Base-by-base conservation (phyloP, 1,140 invertebrate species). In the Drosophila busckii region DNA sequence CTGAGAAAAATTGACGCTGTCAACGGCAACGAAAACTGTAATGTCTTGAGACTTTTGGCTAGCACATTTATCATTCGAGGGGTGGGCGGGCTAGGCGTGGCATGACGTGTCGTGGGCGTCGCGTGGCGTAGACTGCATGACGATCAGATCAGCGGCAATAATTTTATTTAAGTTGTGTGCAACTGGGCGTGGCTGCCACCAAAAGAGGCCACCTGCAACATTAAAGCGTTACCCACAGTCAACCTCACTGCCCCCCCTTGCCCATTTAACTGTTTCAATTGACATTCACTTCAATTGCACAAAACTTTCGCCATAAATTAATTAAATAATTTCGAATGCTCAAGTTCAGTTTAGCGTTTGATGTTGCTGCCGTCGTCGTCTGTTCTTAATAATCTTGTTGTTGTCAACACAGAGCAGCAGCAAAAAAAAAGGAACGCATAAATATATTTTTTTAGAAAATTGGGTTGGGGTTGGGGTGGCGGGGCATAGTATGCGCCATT, bases 101-200 rank as follows among this genome's bases (percentile, higher is more conserved):
- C 17, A 16, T 25, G 23, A 48, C 10, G 8, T 16, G 31, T 48
- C 35, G 65, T 68, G 49, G 73, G 75, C 68, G 73, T 80, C 73
- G 73, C 73, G 73, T 80, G 73, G 65, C 75, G 70, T 82, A 82
- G 75, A 82, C 75, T 82, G 75, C 75, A 83, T 82, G 75, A 82
- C 75, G 69, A 67, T 73, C 48, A 38, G 42, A 10, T 17, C 17
- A 17, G 25, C 17, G n/a, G 34, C 52, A 82, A 75, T 48, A 69
- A 55, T 70, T 80, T 66, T 56, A 80, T 82, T 71, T 65, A 46
- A 65, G 45, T 49, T 73, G 41, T 64, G 73, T 60, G 64, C 75
- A 80, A 80, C 73, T 82, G 73, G 75, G 73, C 73, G 73, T 50
- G 42, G 70, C 73, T 60, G 38, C 69, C 25, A 29, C 9, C 52